These are phyloP conservation scores for Drepanosiphum platanoidis DNA, from an alignment of 2,888 invertebrate species.

Conservation along the genomic window DNA sequence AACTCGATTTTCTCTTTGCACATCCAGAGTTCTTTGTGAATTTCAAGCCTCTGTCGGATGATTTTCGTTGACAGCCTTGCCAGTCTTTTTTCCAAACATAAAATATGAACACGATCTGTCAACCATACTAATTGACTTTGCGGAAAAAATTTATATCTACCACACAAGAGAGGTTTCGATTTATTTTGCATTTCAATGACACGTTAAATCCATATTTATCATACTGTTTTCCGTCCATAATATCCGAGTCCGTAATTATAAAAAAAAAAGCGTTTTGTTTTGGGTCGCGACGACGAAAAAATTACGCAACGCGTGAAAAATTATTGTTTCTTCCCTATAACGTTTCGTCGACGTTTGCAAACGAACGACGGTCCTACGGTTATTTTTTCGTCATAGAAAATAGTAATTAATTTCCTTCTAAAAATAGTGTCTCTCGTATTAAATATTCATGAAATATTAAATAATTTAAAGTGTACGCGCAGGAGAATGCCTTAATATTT, in stretches of 20 bases:
- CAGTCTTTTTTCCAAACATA: neutral
- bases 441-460: neutral
- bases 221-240: no score
- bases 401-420: neutral
- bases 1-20: neutral
- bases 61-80: slow-evolving; percentile 14
- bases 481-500: slow-evolving; percentile 13
- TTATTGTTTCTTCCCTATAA: no score
- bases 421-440: neutral
- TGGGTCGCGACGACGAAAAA: no score
- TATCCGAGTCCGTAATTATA: no score
- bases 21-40: neutral
- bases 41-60: neutral
- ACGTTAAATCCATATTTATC: no score
- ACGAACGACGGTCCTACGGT: no score
- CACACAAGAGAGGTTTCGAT: neutral
- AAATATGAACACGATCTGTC: neutral
- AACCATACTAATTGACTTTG: slow-evolving; percentile 2
- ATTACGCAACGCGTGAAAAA: no score
- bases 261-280: no score
- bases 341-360: no score
- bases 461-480: neutral
- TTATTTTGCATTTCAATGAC: no score
- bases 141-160: neutral
- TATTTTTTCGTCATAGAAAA: neutral